These are phyloP conservation scores for Tyto alba DNA, from an alignment of 2,113 vertebrate species.

Conservation along the genomic window DNA sequence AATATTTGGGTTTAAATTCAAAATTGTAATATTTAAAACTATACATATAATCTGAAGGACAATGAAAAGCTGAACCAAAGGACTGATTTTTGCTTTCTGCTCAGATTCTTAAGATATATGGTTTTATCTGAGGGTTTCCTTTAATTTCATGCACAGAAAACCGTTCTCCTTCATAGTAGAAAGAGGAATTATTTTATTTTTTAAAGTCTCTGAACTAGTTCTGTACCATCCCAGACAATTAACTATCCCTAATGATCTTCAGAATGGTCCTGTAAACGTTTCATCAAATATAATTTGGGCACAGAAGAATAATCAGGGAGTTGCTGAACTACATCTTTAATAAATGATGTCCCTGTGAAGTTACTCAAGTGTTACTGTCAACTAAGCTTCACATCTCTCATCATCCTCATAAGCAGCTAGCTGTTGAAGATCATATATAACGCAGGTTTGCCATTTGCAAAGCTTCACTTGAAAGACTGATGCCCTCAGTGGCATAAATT, in stretches of 20 bases:
- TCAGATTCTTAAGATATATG: not conserved
- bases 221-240: not conserved
- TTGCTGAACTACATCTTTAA: not conserved
- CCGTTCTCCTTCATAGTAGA: not conserved
- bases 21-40: not conserved
- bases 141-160: not conserved
- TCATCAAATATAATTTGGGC: not conserved
- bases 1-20: not conserved
- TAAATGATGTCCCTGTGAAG: conserved; percentile 12
- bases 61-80: not conserved
- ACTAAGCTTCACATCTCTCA: not conserved
- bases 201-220: not conserved
- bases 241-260: not conserved
- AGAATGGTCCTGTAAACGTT: not conserved
- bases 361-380: not conserved
- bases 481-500: conserved; percentile 22
- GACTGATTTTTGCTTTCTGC: not conserved
- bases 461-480: not conserved
- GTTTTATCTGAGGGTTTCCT: not conserved
- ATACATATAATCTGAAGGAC: not conserved
- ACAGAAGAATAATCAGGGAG: not conserved
- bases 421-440: conserved; percentile 1
- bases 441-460: conserved; percentile 12
- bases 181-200: not conserved
- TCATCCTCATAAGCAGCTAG: not conserved